These are phyloP conservation scores for Odocoileus virginianus DNA, from an alignment of 2,113 vertebrate species.

Conservation along the genomic window DNA sequence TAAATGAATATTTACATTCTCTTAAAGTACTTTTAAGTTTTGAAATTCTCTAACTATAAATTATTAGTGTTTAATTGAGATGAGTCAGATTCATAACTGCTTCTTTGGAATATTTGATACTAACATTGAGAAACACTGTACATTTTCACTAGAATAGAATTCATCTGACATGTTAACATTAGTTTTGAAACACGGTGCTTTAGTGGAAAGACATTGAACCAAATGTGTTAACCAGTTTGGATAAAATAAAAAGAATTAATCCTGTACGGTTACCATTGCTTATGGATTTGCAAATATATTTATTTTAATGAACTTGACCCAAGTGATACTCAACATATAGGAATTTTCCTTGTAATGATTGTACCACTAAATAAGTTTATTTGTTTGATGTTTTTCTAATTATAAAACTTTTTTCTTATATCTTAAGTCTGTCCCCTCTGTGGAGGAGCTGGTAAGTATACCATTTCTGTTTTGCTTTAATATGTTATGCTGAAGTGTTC, in stretches of 20 bases:
- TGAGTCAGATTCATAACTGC: neutral
- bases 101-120: constrained; percentile 3
- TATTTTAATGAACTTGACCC: constrained; percentile 32
- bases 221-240: neutral
- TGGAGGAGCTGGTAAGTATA: constrained; percentile 95
- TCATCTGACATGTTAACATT: constrained; percentile 1
- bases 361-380: constrained; percentile 58
- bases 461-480: constrained; percentile 56
- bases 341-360: constrained; percentile 42
- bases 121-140: neutral
- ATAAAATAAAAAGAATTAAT: neutral
- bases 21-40: constrained; percentile 3
- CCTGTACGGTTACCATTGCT: neutral
- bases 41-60: neutral
- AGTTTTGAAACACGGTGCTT: neutral
- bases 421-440: constrained; percentile 91
- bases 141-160: constrained; percentile 19
- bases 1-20: neutral
- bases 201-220: neutral
- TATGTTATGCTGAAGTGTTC: constrained; percentile 62
- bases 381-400: constrained; percentile 78
- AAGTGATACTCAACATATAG: neutral
- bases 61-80: constrained; percentile 10
- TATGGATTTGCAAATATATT: constrained; percentile 5
- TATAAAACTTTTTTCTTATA: constrained; percentile 82